A percentile compares a stretch with the other conserved stretches of the same genome.
Conservation (phyloP, 2,888 invertebrate genomes). For the Tryphoninae sp. region DNA sequence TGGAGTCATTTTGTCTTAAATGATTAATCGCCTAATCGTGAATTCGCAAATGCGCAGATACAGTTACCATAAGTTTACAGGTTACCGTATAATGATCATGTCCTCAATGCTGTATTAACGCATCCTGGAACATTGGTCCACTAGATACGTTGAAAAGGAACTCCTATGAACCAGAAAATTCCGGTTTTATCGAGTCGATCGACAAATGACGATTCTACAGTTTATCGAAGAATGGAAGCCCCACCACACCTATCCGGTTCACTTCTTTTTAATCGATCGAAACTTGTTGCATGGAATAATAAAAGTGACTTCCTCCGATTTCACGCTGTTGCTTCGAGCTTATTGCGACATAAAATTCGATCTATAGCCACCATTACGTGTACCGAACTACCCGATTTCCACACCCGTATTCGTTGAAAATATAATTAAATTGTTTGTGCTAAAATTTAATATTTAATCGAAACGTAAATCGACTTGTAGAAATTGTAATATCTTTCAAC, state of each 20-base stretch:
- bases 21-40: neutral
- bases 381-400: neutral
- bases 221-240: slow-evolving; percentile 41
- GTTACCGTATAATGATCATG: slow-evolving; percentile 1
- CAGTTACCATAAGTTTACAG: neutral
- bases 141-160: slow-evolving; percentile 25
- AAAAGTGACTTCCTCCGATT: slow-evolving; percentile 25
- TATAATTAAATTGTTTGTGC: neutral
- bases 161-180: slow-evolving; percentile 29
- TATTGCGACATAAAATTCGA: slow-evolving; percentile 25
- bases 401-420: neutral
- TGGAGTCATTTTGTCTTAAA: neutral
- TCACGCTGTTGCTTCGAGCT: slow-evolving; percentile 3
- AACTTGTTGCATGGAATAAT: slow-evolving; percentile 14
- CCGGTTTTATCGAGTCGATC: slow-evolving; percentile 25
- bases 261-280: slow-evolving; percentile 29
- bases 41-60: neutral
- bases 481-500: too few relatives aligned
- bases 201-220: slow-evolving; percentile 27
- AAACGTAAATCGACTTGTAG: too few relatives aligned
- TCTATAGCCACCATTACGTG: slow-evolving; percentile 16
- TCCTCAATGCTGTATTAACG: neutral
- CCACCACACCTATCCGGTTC: slow-evolving; percentile 54
- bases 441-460: neutral
- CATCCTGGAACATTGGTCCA: slow-evolving; percentile 38